Evolutionary conservation across 2,888 invertebrate species (phyloP), one percentile per base, ranked within the genome.

Genomic region (Epiblema foenella): DNA sequence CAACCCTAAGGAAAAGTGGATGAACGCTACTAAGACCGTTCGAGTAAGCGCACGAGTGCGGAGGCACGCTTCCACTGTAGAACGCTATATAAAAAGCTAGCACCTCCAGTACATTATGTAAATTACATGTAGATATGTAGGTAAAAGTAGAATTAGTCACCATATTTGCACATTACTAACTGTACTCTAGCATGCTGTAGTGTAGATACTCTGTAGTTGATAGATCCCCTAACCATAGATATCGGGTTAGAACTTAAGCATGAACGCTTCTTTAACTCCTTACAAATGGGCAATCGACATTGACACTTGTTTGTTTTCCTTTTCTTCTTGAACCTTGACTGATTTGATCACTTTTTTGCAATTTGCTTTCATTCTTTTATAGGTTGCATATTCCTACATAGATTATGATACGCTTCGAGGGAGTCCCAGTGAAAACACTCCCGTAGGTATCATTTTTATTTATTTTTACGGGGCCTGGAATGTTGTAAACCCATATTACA

Each of bases 11-110:
- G 95, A 95, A 83, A 95, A 95, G 83, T 96, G 96, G 96, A 95
- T 94, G 84, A 94, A 87, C 76, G 95, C 95, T 87, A 95, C 96
- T 85, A 95, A 96, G 83, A 96, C 95, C 95, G 95, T 96, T 89
- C 95, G 96, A 94, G 96, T 96, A 96, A 96, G 96, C 89, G 77
- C 75, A 76, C 76, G 64, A 54, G 52, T 64, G 64, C 64, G 7
- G 20, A 29, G 51, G 12, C 74, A 68, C 63, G 62, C 64, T 59
- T 42, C 51, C 75, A 69, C 67, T 65, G 56, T 58, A 73, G 49
- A 74, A 59, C 59, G 64, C 56, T 73, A 71, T 69, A 49, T 60
- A 60, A 51, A 59, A 64, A 46, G 49, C 62, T 66, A 51, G 57
- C 69, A 63, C 58, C 37, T 11, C 49, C 49, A 5, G 57, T 37